Base-by-base conservation (phyloP, 2,888 invertebrate genomes). In the Megamerina dolium region DNA sequence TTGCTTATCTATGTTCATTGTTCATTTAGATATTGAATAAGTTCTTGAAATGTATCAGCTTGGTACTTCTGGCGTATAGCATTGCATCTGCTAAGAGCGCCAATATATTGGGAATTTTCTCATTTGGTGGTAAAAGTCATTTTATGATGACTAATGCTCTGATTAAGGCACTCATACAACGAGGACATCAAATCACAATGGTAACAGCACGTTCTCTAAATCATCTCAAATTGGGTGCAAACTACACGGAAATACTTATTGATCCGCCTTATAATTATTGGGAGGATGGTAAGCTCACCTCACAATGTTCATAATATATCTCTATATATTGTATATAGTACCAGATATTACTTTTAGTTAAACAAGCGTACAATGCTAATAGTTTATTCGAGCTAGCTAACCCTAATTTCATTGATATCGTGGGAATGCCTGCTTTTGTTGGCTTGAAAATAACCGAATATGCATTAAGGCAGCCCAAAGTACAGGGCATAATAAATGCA, bases 41-140 rank as follows among this genome's bases (percentile, higher is more conserved):
- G n/a, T n/a, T n/a, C n/a, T n/a, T n/a, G n/a, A n/a, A n/a, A n/a
- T n/a, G n/a, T n/a, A n/a, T n/a, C n/a, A n/a, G n/a, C n/a, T n/a
- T n/a, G n/a, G n/a, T n/a, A n/a, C n/a, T n/a, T n/a, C n/a, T n/a
- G n/a, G n/a, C n/a, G n/a, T n/a, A n/a, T n/a, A n/a, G n/a, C n/a
- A n/a, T n/a, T n/a, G n/a, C n/a, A n/a, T n/a, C n/a, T n/a, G 55
- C 37, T 1, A 38, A 53, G 17, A 45, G 58, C 16, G 64, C 73
- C 0, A 65, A 68, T 30, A 75, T 77, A 30, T 55, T 77, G 6
- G 75, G 70, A 0, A 47, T 74, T 0, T 75, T 73, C 46, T 64
- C 72, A 0, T 72, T 74, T 40, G 68, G 70, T 2, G 71, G 63
- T 2, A 74, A 66, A 45, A 76, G 76, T 27, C 77, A 77, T 41